A percentile compares a stretch with the other conserved stretches of the same genome.
phyloP scores from a whole-genome alignment of 2,113 vertebrate species.

The Columba janthina region DNA sequence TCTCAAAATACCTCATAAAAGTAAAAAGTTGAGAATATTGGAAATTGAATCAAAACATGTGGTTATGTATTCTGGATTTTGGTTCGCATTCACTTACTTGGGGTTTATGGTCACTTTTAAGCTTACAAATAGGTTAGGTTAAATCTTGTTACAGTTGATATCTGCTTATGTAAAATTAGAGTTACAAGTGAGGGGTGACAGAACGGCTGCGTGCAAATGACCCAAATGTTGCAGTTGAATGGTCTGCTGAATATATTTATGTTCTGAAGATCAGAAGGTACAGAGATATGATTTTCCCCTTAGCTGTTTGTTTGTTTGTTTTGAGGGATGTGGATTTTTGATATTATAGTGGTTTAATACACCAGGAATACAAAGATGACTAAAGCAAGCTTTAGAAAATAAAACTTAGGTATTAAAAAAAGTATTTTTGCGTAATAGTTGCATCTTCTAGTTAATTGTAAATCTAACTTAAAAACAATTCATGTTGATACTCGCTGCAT shows the following conservation, averaged over 20 bases:
- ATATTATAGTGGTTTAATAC: not conserved
- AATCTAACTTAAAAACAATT: not conserved
- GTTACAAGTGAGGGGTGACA: not conserved
- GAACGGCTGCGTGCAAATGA: not conserved
- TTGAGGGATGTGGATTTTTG: not conserved
- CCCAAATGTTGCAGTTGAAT: not conserved
- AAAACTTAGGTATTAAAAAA: not conserved
- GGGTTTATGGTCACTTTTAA: not conserved
- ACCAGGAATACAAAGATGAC: not conserved
- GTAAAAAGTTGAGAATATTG: not conserved
- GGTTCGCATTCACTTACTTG: not conserved
- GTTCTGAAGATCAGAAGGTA: not conserved
- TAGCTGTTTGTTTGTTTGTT: not conserved
- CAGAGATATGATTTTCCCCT: not conserved
- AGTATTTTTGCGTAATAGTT: not conserved
- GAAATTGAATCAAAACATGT: not conserved
- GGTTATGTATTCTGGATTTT: not conserved
- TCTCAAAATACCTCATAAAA: not conserved
- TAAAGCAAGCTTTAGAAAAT: not conserved
- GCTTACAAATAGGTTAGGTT: not conserved
- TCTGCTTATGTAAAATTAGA: not conserved
- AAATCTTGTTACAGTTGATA: not conserved
- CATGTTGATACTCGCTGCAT: not conserved
- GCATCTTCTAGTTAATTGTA: not conserved
- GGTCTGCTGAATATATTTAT: not conserved